phyloP scores from a whole-genome alignment of 2,888 invertebrate species.

The Linhomoeus sp. region DNA sequence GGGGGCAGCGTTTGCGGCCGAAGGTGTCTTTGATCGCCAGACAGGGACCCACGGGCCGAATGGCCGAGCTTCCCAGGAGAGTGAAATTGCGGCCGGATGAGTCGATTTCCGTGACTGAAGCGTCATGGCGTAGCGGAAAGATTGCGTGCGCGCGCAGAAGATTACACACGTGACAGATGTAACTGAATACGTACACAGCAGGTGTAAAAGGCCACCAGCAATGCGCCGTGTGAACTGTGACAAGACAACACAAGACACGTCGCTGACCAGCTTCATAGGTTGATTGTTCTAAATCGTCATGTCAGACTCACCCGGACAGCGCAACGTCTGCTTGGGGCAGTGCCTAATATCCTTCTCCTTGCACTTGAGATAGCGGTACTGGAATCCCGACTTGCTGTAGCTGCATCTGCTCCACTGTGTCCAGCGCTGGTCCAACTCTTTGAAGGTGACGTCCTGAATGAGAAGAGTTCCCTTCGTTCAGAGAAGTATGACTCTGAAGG shows the following conservation, averaged over 20 bases:
- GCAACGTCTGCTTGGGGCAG: slow-evolving; percentile 12
- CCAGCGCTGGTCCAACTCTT: too few species aligned
- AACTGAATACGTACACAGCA: background rate
- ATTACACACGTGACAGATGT: background rate
- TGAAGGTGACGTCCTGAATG: too few species aligned
- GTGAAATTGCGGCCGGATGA: too few species aligned
- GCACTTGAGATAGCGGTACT: slow-evolving; percentile 12
- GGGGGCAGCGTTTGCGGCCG: slow-evolving; percentile 11
- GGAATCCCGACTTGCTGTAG: slow-evolving; percentile 5
- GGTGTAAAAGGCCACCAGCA: too few species aligned
- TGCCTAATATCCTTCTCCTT: slow-evolving; percentile 12
- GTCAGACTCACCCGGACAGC: slow-evolving; percentile 11
- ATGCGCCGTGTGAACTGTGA: too few species aligned
- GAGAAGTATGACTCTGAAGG: too few species aligned
- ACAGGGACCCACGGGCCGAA: slow-evolving; percentile 7
- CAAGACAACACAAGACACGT: too few species aligned
- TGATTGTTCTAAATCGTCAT: too few species aligned
- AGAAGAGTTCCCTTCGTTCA: too few species aligned
- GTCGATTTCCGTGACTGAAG: too few species aligned
- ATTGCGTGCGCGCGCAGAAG: background rate
- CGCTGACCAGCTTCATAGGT: too few species aligned
- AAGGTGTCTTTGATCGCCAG: slow-evolving; percentile 10
- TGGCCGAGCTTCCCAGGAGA: too few species aligned
- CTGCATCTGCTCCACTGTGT: slow-evolving; percentile 11
- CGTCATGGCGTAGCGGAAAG: background rate